These are phyloP conservation scores for Brachirus orientalis DNA, from an alignment of 2,113 vertebrate genomes.

Conservation along the genomic window DNA sequence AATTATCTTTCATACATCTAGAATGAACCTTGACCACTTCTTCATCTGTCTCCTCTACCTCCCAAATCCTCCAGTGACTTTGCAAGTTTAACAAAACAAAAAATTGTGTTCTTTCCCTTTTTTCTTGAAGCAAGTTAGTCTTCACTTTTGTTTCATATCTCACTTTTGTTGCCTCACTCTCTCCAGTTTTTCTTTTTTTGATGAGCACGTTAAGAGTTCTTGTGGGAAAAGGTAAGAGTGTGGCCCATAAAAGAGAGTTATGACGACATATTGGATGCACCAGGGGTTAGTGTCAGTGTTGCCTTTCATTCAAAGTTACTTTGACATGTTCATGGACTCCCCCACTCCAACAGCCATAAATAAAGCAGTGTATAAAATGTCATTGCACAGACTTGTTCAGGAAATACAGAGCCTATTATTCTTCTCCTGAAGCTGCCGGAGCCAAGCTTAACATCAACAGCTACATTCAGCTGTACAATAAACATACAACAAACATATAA, in stretches of 20 bases:
- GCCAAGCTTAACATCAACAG: conserved; percentile 23
- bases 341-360: conserved; percentile 49
- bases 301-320: conserved; percentile 70
- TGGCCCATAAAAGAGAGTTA: conserved; percentile 77
- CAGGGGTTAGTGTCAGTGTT: conserved; percentile 72
- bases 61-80: conserved; percentile 24
- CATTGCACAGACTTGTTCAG: conserved; percentile 27
- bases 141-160: conserved; percentile 8
- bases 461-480: conserved; percentile 41
- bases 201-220: conserved; percentile 60
- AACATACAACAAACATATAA: conserved; percentile 42
- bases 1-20: neutral
- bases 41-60: conserved; percentile 3
- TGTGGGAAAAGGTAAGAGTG: conserved; percentile 74
- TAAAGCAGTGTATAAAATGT: conserved; percentile 39
- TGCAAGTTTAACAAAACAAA: neutral
- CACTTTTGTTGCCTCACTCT: conserved; percentile 6
- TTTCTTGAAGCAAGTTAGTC: neutral
- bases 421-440: conserved; percentile 7
- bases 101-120: neutral
- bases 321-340: conserved; percentile 72
- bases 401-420: conserved; percentile 28
- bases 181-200: neutral
- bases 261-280: conserved; percentile 65
- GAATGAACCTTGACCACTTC: conserved; percentile 3